These are phyloP conservation scores for Rhopalosiphum padi DNA, from an alignment of 1,140 invertebrate genomes.

Conservation along the genomic window DNA sequence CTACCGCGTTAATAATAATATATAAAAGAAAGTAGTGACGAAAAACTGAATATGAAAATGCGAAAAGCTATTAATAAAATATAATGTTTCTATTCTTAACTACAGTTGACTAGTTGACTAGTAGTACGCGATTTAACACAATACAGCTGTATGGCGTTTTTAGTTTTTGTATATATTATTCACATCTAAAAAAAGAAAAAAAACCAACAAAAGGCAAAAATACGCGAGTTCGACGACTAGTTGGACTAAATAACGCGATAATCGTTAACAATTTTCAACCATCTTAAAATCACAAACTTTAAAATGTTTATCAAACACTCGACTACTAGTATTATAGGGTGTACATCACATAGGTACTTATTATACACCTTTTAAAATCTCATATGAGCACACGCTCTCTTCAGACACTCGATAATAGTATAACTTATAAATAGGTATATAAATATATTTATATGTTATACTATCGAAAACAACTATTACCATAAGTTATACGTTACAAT, in stretches of 20 bases:
- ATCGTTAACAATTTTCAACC: slow-evolving; percentile 3
- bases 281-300: neutral
- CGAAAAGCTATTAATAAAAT: slow-evolving; percentile 32
- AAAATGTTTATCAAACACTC: neutral
- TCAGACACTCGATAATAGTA: neutral
- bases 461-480: neutral
- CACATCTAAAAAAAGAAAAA: neutral
- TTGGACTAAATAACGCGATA: neutral
- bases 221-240: neutral
- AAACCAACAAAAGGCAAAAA: neutral
- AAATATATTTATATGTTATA: neutral
- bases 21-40: neutral
- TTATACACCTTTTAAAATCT: neutral
- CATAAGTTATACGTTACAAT: neutral
- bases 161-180: neutral
- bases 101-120: neutral
- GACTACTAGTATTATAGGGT: neutral
- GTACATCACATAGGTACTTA: neutral
- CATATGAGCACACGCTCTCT: neutral
- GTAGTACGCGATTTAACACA: neutral
- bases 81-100: slow-evolving; percentile 34
- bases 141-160: neutral
- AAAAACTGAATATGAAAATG: slow-evolving; percentile 3
- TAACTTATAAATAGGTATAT: too few relatives aligned
- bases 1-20: neutral